Conservation (phyloP, 2,113 vertebrate species). For the Nycticebus coucang region DNA sequence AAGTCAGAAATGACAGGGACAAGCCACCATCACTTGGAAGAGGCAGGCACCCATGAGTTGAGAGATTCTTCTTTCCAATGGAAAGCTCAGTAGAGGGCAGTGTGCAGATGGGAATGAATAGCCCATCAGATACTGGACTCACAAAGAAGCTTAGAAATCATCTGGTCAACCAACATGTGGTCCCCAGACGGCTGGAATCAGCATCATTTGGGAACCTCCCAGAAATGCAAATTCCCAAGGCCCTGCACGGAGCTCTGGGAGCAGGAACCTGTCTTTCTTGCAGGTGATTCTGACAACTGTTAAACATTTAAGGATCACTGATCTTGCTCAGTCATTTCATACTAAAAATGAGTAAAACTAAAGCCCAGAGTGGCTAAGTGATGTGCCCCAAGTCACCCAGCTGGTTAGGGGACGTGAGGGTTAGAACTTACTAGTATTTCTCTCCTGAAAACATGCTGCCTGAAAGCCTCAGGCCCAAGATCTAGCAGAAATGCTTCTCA, state of each 20-base stretch:
- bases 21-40: neutral
- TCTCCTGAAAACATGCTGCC: neutral
- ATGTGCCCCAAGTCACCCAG: neutral
- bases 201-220: neutral
- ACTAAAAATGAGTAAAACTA: neutral
- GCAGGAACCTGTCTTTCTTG: neutral
- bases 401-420: neutral
- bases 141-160: neutral
- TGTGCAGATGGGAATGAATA: neutral
- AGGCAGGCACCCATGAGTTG: neutral
- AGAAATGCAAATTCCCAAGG: neutral
- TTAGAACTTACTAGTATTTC: neutral
- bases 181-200: neutral
- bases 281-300: neutral
- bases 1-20: neutral
- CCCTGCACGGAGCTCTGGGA: neutral
- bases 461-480: neutral
- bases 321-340: neutral
- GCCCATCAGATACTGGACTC: neutral
- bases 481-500: neutral
- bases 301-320: neutral
- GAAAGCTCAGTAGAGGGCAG: neutral
- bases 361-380: neutral
- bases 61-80: neutral
- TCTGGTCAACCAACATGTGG: no score